A percentile compares a stretch with the other conserved stretches of the same genome.
phyloP scores from a whole-genome alignment of 1,140 invertebrate species.

The Pseudachorutes palmiensis region DNA sequence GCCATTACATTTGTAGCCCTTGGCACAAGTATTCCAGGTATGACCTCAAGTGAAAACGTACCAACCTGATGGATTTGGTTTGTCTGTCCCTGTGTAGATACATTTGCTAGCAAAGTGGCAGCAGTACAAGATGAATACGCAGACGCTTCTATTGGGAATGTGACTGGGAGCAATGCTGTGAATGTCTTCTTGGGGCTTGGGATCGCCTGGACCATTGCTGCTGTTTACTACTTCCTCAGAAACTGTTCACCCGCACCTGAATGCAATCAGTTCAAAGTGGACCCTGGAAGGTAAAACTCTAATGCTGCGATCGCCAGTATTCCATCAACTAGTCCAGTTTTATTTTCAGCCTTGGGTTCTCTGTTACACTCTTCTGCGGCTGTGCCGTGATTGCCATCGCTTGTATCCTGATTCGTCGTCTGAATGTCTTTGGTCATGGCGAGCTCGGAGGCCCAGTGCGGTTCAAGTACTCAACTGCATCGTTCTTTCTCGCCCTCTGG shows the following conservation, averaged over 20 bases:
- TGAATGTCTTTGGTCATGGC: constrained; percentile 65
- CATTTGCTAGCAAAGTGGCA: constrained; percentile 96
- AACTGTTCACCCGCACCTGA: neutral
- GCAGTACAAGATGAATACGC: constrained; percentile 95
- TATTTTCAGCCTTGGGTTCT: constrained; percentile 69
- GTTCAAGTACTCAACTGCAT: constrained; percentile 66
- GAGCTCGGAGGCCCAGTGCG: constrained; percentile 80
- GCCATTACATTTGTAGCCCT: constrained; percentile 59
- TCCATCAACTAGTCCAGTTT: constrained; percentile 11
- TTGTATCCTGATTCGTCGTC: constrained; percentile 68
- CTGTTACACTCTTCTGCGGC: constrained; percentile 77
- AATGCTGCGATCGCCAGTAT: neutral
- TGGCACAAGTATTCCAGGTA: constrained; percentile 58
- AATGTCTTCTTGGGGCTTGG: constrained; percentile 84
- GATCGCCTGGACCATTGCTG: constrained; percentile 80
- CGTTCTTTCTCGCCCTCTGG: constrained; percentile 79
- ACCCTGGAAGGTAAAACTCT: constrained; percentile 65
- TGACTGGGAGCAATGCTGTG: constrained; percentile 97
- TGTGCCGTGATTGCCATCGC: constrained; percentile 70
- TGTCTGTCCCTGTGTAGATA: no score
- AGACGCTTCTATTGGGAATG: constrained; percentile 97
- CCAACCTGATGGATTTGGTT: constrained; percentile 34
- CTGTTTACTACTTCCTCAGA: constrained; percentile 59
- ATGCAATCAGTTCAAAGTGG: constrained; percentile 56
- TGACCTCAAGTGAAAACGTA: neutral